phyloP scores from a whole-genome alignment of 2,888 invertebrate genomes.

The Phasia obesa region DNA sequence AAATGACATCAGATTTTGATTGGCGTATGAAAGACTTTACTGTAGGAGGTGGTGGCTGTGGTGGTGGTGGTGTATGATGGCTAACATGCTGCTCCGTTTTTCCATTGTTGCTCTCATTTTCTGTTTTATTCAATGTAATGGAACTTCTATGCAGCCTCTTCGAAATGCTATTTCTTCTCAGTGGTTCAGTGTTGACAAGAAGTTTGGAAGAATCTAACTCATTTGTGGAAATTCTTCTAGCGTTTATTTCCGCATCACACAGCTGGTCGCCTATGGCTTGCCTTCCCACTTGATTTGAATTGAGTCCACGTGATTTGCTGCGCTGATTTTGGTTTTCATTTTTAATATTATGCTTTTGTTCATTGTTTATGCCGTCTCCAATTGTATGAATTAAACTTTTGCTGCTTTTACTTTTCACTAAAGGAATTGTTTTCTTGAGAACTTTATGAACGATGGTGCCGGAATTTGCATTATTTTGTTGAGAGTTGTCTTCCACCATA shows the following conservation, averaged over 20 bases:
- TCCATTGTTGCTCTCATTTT: constrained; percentile 39
- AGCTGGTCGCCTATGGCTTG: constrained; percentile 23
- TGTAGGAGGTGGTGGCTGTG: constrained; percentile 7
- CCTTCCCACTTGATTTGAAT: constrained; percentile 9
- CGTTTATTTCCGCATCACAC: constrained; percentile 5
- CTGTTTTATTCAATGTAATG: constrained; percentile 62
- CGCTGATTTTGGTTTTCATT: constrained; percentile 32
- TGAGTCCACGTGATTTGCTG: constrained; percentile 38
- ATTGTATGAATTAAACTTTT: constrained; percentile 30
- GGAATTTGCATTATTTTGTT: constrained; percentile 23
- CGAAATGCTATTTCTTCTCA: constrained; percentile 46
- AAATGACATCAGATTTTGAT: constrained; percentile 71
- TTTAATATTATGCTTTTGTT: not conserved
- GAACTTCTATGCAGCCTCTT: constrained; percentile 69
- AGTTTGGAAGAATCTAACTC: constrained; percentile 11
- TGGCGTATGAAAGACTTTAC: constrained; percentile 58
- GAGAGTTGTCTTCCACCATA: constrained; percentile 50
- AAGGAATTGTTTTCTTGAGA: constrained; percentile 57
- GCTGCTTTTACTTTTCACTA: constrained; percentile 61
- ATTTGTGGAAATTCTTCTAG: constrained; percentile 33
- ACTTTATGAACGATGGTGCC: constrained; percentile 42
- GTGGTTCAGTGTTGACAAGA: not conserved
- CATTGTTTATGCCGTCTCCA: constrained; percentile 12
- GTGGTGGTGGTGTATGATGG: constrained; percentile 26
- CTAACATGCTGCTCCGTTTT: constrained; percentile 28